These are phyloP conservation scores for Bufo bufo DNA, from an alignment of 2,113 vertebrate species.

Conservation along the genomic window DNA sequence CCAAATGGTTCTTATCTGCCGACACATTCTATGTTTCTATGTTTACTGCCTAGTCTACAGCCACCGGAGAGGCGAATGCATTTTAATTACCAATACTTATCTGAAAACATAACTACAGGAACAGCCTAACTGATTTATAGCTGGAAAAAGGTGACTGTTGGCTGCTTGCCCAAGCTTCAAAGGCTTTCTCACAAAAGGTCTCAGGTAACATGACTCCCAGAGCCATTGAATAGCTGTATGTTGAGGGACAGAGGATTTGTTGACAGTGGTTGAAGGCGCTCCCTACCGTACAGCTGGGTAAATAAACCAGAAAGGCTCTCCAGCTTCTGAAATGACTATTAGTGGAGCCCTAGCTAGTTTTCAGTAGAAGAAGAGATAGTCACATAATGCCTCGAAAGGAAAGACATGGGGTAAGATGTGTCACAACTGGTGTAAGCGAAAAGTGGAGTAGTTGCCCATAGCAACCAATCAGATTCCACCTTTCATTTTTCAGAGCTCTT, in stretches of 20 bases:
- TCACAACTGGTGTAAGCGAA: neutral
- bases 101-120: slow-evolving; percentile 14
- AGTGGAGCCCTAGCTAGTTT: neutral
- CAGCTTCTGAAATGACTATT: neutral
- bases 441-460: neutral
- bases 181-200: neutral
- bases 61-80: neutral
- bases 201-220: neutral
- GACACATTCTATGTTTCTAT: too few relatives aligned
- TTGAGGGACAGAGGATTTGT: slow-evolving; percentile 1
- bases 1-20: too few relatives aligned
- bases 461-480: neutral
- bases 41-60: neutral
- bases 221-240: slow-evolving; percentile 11
- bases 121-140: neutral
- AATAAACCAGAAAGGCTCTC: neutral
- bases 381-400: neutral
- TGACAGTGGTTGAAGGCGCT: neutral
- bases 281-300: slow-evolving; percentile 31
- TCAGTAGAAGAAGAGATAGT: neutral
- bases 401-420: too few relatives aligned
- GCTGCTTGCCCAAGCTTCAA: neutral
- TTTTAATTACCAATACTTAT: neutral
- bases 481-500: too few relatives aligned
- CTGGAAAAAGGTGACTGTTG: slow-evolving; percentile 1